Evolutionary conservation across 2,797 vertebrate species (phyloP).

Genomic region (Schizopygopsis pylzovi): DNA sequence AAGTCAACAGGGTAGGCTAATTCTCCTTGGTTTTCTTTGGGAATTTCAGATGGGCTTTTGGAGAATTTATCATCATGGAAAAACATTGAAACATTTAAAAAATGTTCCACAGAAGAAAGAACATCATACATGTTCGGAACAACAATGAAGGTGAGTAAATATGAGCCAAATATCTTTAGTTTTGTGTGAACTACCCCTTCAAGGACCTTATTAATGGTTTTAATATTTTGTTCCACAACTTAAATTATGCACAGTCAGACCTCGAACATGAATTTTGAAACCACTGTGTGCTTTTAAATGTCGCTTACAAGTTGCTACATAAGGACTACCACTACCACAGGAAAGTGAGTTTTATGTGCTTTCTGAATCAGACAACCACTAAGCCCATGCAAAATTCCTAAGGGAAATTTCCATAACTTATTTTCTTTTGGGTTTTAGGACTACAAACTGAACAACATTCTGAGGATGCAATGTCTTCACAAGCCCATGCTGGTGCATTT

Average conservation of each 20-base stretch:
- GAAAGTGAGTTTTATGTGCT: not conserved
- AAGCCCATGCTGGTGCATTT: not conserved
- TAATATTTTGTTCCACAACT: not conserved
- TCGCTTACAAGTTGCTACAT: not conserved
- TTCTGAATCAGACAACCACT: not conserved
- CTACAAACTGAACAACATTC: not conserved
- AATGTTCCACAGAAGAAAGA: not conserved
- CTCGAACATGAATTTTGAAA: not conserved
- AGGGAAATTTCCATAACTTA: not conserved
- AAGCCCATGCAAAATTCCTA: not conserved
- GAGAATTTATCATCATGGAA: not conserved
- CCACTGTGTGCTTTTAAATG: not conserved
- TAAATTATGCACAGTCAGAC: not conserved
- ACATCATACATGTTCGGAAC: not conserved
- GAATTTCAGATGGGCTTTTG: not conserved
- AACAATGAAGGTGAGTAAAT: not conserved
- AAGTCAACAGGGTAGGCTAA: not conserved
- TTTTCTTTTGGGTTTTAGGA: not conserved
- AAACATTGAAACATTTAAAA: not conserved
- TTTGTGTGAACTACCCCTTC: not conserved
- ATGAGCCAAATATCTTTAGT: not conserved
- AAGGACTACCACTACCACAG: not conserved
- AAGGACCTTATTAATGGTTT: not conserved
- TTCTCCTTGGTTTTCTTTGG: not conserved
- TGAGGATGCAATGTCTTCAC: not conserved